Percentiles rank a stretch among this genome's conserved stretches.
Evolutionary conservation across 92 coral and sea anemone genomes (phyloP).

Genomic region (Actinostola sp.): DNA sequence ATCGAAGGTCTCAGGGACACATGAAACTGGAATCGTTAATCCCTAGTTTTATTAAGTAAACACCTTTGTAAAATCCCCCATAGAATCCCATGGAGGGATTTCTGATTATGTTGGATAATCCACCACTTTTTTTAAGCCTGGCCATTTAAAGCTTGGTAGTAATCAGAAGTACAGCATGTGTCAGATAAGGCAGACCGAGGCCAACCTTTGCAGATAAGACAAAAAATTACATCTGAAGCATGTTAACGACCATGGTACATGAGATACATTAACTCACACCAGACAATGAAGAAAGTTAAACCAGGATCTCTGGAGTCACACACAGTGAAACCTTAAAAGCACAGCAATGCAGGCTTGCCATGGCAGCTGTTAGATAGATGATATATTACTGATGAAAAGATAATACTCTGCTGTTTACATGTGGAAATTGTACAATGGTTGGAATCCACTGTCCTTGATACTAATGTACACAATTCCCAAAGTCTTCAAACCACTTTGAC

Average conservation of each 20-base stretch:
- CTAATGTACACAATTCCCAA: neutral
- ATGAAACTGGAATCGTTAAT: conserved; percentile 13
- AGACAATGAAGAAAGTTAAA: neutral
- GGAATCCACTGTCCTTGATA: conserved; percentile 9
- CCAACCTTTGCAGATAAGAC: conserved; percentile 26
- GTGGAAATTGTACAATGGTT: conserved; percentile 32
- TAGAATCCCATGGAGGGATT: neutral
- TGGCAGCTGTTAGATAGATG: conserved; percentile 27
- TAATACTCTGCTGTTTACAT: conserved; percentile 20
- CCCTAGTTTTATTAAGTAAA: conserved; percentile 21
- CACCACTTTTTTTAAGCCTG: neutral
- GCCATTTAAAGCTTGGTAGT: conserved; percentile 9
- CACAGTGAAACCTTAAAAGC: neutral
- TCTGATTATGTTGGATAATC: conserved; percentile 12
- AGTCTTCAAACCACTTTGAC: neutral
- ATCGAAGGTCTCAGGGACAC: conserved; percentile 3
- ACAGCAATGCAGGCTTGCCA: neutral
- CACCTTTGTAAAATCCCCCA: conserved; percentile 12
- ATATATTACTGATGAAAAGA: conserved; percentile 16
- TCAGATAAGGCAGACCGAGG: conserved; percentile 18
- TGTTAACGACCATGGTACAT: conserved; percentile 13
- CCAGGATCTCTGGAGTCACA: neutral
- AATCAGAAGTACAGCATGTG: conserved; percentile 1
- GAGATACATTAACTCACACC: conserved; percentile 13
- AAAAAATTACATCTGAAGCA: conserved; percentile 8